phyloP scores from a whole-genome alignment of 2,113 vertebrate genomes.

The Dendrocopos noguchii region DNA sequence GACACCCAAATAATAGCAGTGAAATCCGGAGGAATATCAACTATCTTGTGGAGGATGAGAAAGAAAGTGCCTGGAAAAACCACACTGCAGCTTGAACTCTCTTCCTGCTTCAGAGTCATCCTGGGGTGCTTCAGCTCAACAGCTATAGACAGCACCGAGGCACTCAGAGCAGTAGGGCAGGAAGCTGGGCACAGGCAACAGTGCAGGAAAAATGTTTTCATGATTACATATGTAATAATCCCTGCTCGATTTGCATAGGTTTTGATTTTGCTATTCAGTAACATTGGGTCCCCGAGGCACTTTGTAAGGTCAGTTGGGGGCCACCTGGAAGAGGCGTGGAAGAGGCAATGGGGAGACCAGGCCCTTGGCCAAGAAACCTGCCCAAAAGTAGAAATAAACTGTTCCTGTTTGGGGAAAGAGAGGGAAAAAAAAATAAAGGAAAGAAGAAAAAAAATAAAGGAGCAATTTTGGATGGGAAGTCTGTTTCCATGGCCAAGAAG shows the following conservation, averaged over 20 bases:
- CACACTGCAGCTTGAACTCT: constrained; percentile 51
- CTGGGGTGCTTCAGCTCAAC: constrained; percentile 68
- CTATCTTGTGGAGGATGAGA: constrained; percentile 44
- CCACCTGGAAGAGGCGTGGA: fast-evolving
- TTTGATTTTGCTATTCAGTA: constrained; percentile 63
- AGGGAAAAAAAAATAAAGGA: neutral
- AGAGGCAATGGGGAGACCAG: neutral
- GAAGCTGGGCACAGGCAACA: constrained; percentile 55
- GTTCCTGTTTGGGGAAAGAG: neutral
- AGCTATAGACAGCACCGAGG: constrained; percentile 27
- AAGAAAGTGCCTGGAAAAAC: constrained; percentile 56
- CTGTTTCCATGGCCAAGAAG: constrained; percentile 60
- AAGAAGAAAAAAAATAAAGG: neutral
- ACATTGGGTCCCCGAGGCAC: constrained; percentile 10
- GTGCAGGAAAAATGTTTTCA: neutral
- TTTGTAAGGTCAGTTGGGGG: constrained; percentile 1
- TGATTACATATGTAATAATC: constrained; percentile 50
- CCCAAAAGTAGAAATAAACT: constrained; percentile 47
- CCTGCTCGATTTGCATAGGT: neutral
- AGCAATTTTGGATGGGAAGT: constrained; percentile 33
- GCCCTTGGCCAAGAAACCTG: constrained; percentile 10
- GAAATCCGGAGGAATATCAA: constrained; percentile 48
- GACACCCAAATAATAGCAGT: constrained; percentile 32
- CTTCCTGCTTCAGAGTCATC: constrained; percentile 69
- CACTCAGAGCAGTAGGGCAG: constrained; percentile 63